A percentile compares a stretch with the other conserved stretches of the same genome.
Evolutionary conservation across 2,888 invertebrate genomes (phyloP).

Genomic region (Anoplius nigerrimus): DNA sequence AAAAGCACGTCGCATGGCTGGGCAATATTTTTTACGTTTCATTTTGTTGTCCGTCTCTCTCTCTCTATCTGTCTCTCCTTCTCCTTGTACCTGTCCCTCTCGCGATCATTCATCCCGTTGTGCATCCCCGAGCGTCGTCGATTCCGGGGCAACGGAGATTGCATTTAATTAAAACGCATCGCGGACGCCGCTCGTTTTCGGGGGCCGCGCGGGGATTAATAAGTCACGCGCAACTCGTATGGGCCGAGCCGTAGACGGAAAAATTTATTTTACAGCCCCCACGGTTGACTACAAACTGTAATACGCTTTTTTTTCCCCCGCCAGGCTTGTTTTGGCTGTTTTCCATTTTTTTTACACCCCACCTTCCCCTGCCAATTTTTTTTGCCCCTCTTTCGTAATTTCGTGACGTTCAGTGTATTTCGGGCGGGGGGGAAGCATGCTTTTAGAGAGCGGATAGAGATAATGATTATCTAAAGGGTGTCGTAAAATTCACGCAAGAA

Average conservation of each 20-base stretch:
- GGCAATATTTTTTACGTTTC: neutral
- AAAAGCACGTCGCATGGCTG: too few relatives aligned
- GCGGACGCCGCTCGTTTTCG: slow-evolving; percentile 42
- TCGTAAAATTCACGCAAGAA: too few relatives aligned
- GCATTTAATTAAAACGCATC: slow-evolving; percentile 56
- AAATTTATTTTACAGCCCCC: slow-evolving; percentile 10
- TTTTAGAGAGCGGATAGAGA: too few relatives aligned
- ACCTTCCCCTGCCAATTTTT: too few relatives aligned
- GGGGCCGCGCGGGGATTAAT: slow-evolving; percentile 50
- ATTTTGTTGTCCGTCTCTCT: too few relatives aligned
- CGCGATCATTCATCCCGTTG: slow-evolving; percentile 38
- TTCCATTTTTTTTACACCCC: too few relatives aligned
- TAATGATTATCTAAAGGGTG: too few relatives aligned
- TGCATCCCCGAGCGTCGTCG: slow-evolving; percentile 18
- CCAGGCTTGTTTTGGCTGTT: neutral
- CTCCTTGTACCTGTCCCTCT: slow-evolving; percentile 13
- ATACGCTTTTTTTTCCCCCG: slow-evolving; percentile 8
- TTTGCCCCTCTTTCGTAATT: neutral
- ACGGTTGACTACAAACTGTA: slow-evolving; percentile 23
- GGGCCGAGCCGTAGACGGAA: neutral
- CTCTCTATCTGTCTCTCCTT: too few relatives aligned
- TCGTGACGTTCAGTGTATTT: neutral
- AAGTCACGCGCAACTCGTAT: slow-evolving; percentile 40
- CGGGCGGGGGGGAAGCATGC: neutral
- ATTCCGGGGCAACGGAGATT: slow-evolving; percentile 38